Base-by-base conservation (phyloP, 2,888 invertebrate species). In the Polia nebulosa region DNA sequence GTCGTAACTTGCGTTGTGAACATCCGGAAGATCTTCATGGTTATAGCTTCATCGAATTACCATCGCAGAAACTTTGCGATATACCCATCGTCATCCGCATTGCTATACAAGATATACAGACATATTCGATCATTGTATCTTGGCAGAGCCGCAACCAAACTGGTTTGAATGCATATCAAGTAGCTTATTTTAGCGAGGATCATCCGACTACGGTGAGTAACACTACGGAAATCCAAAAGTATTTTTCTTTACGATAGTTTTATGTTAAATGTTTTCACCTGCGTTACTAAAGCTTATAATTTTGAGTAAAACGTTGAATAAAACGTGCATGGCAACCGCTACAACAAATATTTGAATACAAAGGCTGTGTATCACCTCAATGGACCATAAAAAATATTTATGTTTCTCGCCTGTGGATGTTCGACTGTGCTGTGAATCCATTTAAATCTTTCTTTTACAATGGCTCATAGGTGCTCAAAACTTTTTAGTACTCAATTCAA, bases 131-230 rank as follows among this genome's bases (percentile, higher is more conserved):
- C 76, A 96, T 98, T 84, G 98, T 98, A 32, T 98, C 98, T 81
- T 99, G 98, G 99, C 98, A 98, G 92, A 98, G 98, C 87, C 97
- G 98, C 84, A 98, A 98, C 93, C 98, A 98, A 91, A 97, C 97
- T 67, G 97, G 98, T 72, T 96, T 98, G 85, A 97, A 97, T 86
- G 98, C 98, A 80, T 98, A 97, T 92, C 97, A 98, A 96, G 97
- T 98, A 85, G 97, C 97, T 85, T 98, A 98, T 95, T 97, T 97
- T 90, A 97, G 97, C 65, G 94, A 94, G 86, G 92, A 91, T 83
- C 93, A 91, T 81, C 92, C 94, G 72, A 87, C 78, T 92, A 97
- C 88, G 97, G 95, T 95, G 97, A 94, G 94, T 92, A 86, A 71
- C 69, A 69, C 66, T 58, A 73, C 55, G 66, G 44, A 55, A 62